Conservation (phyloP, 1,140 invertebrate species). For the Megalonaias nervosa region DNA sequence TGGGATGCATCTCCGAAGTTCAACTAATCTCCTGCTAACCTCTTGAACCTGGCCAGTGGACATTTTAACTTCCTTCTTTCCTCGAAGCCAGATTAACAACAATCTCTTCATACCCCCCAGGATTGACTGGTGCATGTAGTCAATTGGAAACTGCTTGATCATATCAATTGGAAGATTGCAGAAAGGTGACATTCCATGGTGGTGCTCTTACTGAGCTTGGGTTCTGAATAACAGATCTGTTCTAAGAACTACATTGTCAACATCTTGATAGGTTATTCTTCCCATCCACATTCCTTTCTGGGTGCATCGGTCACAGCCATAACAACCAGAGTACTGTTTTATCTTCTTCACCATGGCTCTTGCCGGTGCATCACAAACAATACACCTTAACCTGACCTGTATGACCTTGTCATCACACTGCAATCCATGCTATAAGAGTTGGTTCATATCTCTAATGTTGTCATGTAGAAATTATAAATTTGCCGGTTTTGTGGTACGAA, state of each 20-base stretch:
- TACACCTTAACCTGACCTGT: slow-evolving; percentile 28
- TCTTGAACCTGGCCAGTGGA: no score
- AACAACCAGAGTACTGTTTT: slow-evolving; percentile 66
- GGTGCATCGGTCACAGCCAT: slow-evolving; percentile 66
- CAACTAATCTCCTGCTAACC: no score
- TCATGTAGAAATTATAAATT: no score
- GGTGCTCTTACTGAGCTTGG: slow-evolving; percentile 30
- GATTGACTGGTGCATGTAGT: slow-evolving; percentile 39
- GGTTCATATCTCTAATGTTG: no score
- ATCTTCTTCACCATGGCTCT: slow-evolving; percentile 63
- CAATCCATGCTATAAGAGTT: no score
- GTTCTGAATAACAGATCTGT: no score
- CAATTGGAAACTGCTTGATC: slow-evolving; percentile 34
- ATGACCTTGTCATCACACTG: no score
- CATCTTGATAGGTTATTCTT: slow-evolving; percentile 56
- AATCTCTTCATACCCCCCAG: slow-evolving; percentile 29
- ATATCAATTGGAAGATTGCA: slow-evolving; percentile 13
- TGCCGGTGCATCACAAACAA: slow-evolving; percentile 69
- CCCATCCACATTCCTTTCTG: slow-evolving; percentile 28
- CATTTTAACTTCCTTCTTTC: no score
- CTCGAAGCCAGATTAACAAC: slow-evolving; percentile 27
- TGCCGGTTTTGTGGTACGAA: no score
- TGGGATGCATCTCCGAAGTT: no score
- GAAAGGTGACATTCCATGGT: slow-evolving; percentile 25
- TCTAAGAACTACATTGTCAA: no score